Base-by-base conservation (phyloP, 2,888 invertebrate genomes). In the Perizoma flavofasciatum region DNA sequence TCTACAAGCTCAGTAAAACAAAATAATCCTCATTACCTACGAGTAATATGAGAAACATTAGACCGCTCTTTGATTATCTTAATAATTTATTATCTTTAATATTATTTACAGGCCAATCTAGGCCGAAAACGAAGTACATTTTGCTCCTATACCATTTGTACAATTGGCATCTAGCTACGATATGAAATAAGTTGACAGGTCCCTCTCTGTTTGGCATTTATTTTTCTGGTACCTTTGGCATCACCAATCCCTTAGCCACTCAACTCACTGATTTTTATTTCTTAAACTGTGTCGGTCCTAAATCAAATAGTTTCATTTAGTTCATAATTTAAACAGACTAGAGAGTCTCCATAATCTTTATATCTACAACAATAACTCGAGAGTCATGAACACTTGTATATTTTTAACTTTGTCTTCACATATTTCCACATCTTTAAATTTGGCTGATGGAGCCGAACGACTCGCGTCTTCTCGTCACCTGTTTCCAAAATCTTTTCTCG, bases 401-500 rank as follows among this genome's bases (percentile, higher is more conserved):
- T 63, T 64, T 67, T 62, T 75, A 72, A 43, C 22, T 58, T 59
- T 51, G 41, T 54, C 34, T 59, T 65, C 59, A 65, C 45, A 47
- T 50, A 46, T 49, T 46, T 53, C 44, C 47, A 51, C 46, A 32
- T 55, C 56, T 77, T 79, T 83, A 90, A 70, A 89, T 89, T 81
- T 92, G 90, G 78, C 88, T 90, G 73, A 89, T 79, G 65, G 90
- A 86, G 71, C 91, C 91, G 65, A 86, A 84, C 63, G 94, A 94
- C 77, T 95, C 94, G 70, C 95, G 93, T 83, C 96, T 93, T 91
- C 94, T 95, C 71, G 94, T 95, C 74, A 96, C 93, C 84, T 96
- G 96, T 88, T 95, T 96, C 96, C 96, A 96, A 82, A 96, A 95
- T 77, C 96, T 92, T 82, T 95, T 94, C 82, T 96, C 96, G 82